Evolutionary conservation across 2,113 vertebrate species (phyloP).

Genomic region (Chionis minor): DNA sequence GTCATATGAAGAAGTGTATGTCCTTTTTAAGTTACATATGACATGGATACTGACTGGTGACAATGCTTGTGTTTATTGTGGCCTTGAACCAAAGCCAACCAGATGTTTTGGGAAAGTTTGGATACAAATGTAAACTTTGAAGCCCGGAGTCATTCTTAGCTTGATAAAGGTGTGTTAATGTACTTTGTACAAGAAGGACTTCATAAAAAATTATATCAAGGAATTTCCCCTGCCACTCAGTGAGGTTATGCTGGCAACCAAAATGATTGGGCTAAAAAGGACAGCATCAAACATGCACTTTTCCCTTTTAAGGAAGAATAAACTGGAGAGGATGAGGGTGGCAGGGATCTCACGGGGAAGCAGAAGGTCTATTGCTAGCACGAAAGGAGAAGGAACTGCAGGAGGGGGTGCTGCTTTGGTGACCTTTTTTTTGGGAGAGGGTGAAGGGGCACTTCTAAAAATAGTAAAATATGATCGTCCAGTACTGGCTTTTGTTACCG

Average conservation of each 20-base stretch:
- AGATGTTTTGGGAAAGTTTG: neutral
- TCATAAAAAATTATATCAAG: neutral
- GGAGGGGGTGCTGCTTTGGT: neutral
- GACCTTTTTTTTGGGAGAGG: neutral
- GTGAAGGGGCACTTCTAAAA: constrained; percentile 23
- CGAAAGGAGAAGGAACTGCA: neutral
- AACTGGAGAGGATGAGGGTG: neutral
- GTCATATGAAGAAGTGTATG: neutral
- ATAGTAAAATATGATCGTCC: constrained; percentile 23
- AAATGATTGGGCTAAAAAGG: neutral
- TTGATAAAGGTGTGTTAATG: neutral
- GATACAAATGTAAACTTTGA: neutral
- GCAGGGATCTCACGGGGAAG: neutral
- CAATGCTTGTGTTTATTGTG: neutral
- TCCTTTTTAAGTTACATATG: neutral
- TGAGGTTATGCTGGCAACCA: neutral
- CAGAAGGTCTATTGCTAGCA: neutral
- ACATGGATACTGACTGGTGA: neutral
- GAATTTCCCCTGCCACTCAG: neutral
- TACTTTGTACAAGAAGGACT: neutral
- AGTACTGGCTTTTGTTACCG: constrained; percentile 61
- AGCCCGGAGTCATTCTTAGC: neutral
- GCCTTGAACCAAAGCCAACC: neutral
- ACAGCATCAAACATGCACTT: neutral
- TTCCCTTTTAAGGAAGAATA: neutral